Percentiles rank a stretch among this genome's conserved stretches.
phyloP scores from a whole-genome alignment of 2,888 invertebrate genomes.

The Eustalomyia histrio region DNA sequence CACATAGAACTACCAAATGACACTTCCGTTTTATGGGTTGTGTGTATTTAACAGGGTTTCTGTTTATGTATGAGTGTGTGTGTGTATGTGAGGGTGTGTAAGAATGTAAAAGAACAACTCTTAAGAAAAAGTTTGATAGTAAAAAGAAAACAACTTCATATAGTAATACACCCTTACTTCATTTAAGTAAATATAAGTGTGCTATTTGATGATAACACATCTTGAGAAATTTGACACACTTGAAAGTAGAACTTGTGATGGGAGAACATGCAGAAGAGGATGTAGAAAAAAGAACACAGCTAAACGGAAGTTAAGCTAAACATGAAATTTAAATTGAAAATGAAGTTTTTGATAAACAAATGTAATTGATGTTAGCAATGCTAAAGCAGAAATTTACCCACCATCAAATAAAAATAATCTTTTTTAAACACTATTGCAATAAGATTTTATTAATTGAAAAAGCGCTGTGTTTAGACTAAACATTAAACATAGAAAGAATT shows the following conservation, averaged over 20 bases:
- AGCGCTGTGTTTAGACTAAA: too few relatives aligned
- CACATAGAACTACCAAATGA: conserved; percentile 1
- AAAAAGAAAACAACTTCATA: background rate
- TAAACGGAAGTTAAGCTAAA: conserved; percentile 8
- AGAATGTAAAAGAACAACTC: background rate
- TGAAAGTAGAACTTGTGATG: conserved; percentile 67
- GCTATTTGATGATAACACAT: conserved; percentile 12
- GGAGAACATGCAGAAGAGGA: conserved; percentile 53
- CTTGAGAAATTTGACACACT: conserved; percentile 64
- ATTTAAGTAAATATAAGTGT: conserved; percentile 9
- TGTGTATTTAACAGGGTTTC: background rate
- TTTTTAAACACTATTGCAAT: too few relatives aligned
- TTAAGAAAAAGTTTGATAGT: background rate
- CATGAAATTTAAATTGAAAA: background rate
- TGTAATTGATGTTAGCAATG: background rate
- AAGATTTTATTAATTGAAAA: too few relatives aligned
- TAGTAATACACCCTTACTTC: conserved; percentile 17
- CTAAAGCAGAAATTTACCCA: too few relatives aligned
- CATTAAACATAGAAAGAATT: too few relatives aligned
- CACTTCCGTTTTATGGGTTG: conserved; percentile 19
- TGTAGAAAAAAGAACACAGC: background rate
- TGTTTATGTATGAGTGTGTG: background rate
- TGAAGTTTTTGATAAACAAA: background rate
- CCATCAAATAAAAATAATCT: too few relatives aligned
- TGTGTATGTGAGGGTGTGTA: background rate